Evolutionary conservation across 2,888 invertebrate species (phyloP), one percentile per base, ranked within the genome.

Genomic region (Boloria selene): DNA sequence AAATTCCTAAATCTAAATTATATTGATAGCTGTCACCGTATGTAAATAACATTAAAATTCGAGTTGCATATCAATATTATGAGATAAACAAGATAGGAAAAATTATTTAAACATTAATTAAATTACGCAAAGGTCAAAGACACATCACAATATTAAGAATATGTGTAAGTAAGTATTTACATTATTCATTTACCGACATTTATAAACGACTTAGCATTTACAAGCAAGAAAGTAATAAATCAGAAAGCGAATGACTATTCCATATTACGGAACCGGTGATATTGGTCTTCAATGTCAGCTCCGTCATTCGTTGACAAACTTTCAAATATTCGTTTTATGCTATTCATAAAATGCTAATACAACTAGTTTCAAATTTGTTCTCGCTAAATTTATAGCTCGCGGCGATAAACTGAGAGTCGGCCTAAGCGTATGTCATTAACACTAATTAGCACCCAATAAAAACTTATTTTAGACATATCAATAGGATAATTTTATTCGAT

Each of bases 261-360:
- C 77, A 79, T 80, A 66, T 62, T 75, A 74, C 71, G 67, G 69
- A 73, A 74, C 75, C 72, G 73, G 70, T 72, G 72, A 66, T 72
- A 73, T 75, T 72, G 72, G 72, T 78, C 69, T 61, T 65, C 54
- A 56, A 72, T 67, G 73, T 68, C 70, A 69, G 68, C 67, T 68
- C 31, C 31, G 69, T 75, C 74, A 67, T 59, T 68, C 59, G 74
- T 75, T 79, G 78, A 83, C 79, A 69, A 64, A 85, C 87, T 88
- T 87, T 87, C 84, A 80, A 86, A 84, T 77, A 74, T 80, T 78
- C 79, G 80, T 80, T 80, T 81, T 80, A 83, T 79, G 73, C 75
- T 84, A 84, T 86, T 85, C 84, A 87, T 88, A 87, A 88, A 87
- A 88, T 86, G 86, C 80, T 84, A 88, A 88, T 88, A 74, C 68